Base-by-base conservation (phyloP, 2,888 invertebrate species). In the Lochmaea capreae region DNA sequence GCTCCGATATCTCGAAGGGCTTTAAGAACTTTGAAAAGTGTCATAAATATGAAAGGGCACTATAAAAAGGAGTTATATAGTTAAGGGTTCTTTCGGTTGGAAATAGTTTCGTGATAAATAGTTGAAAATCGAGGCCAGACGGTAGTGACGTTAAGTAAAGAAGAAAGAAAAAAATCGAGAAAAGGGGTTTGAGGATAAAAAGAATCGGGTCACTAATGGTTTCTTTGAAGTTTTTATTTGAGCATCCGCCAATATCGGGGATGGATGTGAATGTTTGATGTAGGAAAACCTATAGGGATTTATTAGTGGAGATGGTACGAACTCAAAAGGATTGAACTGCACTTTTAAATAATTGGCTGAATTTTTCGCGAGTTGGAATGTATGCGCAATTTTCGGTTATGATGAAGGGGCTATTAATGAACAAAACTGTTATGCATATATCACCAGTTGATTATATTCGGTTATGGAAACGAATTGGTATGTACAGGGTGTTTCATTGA, bases 21-120 rank as follows among this genome's bases (percentile, higher is more conserved):
- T 67, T 74, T 57, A 54, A 75, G 74, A 77, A 77, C 74, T 77
- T 77, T 76, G 72, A 74, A 76, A 76, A 74, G 71, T 74, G 65
- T 69, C 76, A 76, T 77, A 77, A 77, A 77, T 77, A 77, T 77
- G 72, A 74, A 71, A 59, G 73, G 72, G 54, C 33, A 74, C 65
- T 65, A 74, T 77, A 73, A 75, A 77, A 76, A 72, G 66, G 71
- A 68, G 72, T 72, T 76, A 77, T 73, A 73, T 63, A 73, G 71
- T 72, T 62, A 22, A 69, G 54, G 54, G 33, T 59, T 26, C 33
- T 59, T n/a, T 59, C n/a, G 33, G n/a, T 59, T 63, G 22, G 62
- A 43, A 63, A 18, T 63, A 63, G 72, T 72, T 74, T 74, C 57
- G 69, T 72, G 72, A 76, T 72, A 74, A 74, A 76, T 72, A 76